Conservation (phyloP, 2,113 vertebrate genomes). For the Tragulus kanchil region DNA sequence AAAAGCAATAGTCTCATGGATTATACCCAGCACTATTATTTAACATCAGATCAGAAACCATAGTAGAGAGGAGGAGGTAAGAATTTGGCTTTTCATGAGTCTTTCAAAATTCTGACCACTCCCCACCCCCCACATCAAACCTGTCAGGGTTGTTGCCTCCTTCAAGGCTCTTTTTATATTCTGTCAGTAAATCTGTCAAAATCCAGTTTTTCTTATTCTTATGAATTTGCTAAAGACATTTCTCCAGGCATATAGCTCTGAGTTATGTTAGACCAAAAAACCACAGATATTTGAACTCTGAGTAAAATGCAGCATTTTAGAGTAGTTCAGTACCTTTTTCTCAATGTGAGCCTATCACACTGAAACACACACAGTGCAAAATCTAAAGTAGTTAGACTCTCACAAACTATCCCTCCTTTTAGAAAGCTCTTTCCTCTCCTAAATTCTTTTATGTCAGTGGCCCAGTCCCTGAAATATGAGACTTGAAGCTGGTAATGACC, state of each 20-base stretch:
- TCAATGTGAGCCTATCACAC: background rate
- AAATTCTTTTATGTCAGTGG: background rate
- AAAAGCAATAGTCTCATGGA: background rate
- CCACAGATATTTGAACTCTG: background rate
- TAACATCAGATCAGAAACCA: background rate
- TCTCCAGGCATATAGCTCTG: slow-evolving; percentile 30
- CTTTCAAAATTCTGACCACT: slow-evolving; percentile 13
- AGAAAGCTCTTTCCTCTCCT: background rate
- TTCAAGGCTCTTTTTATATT: slow-evolving; percentile 13
- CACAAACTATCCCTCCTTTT: background rate
- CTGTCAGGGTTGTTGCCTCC: slow-evolving; percentile 20
- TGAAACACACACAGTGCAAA: background rate
- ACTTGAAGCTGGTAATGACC: background rate
- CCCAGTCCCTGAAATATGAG: background rate
- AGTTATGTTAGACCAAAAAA: slow-evolving; percentile 12
- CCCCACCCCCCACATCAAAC: background rate
- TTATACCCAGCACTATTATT: background rate
- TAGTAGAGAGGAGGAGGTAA: background rate
- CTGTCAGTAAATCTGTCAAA: slow-evolving; percentile 62
- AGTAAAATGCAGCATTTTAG: slow-evolving; percentile 40
- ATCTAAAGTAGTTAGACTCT: background rate
- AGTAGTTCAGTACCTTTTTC: background rate
- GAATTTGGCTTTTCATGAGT: slow-evolving; percentile 27
- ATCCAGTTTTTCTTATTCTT: slow-evolving; percentile 53
- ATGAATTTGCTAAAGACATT: slow-evolving; percentile 59